A percentile compares a stretch with the other conserved stretches of the same genome.
Evolutionary conservation across 2,113 vertebrate species (phyloP).

Genomic region (Spheniscus mendiculus): DNA sequence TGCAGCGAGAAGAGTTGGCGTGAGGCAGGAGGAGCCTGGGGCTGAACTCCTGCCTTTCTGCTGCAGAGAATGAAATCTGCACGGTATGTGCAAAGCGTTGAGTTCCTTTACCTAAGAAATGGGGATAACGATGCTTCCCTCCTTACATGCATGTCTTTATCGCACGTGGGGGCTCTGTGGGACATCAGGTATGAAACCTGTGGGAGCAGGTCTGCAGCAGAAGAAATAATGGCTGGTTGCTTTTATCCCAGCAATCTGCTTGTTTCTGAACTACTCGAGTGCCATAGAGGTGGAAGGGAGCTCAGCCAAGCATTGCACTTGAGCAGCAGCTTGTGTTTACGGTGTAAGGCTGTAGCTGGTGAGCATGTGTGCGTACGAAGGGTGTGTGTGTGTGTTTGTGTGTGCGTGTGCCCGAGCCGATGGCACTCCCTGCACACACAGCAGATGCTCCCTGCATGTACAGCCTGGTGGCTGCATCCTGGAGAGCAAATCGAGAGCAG

Average conservation of each 20-base stretch:
- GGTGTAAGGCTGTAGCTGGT: not conserved
- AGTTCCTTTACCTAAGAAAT: not conserved
- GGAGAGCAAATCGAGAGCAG: constrained; percentile 4
- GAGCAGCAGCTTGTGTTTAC: constrained; percentile 58
- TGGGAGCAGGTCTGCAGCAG: not conserved
- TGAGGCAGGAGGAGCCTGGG: not conserved
- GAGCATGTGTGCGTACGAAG: not conserved
- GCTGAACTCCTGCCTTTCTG: not conserved
- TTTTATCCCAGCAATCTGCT: not conserved
- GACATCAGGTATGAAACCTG: not conserved
- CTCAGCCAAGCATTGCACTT: not conserved
- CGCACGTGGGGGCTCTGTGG: rapidly evolving
- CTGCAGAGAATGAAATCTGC: not conserved
- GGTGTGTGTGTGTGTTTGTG: not conserved
- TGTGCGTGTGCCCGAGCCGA: not conserved
- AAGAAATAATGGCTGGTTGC: not conserved
- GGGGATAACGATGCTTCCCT: not conserved
- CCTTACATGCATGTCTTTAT: not conserved
- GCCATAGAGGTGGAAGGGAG: not conserved
- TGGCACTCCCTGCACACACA: not conserved
- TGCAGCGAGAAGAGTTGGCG: not conserved
- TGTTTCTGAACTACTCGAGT: not conserved
- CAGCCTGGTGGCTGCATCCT: not conserved
- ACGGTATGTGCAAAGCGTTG: rapidly evolving
- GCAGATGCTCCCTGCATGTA: constrained; percentile 29